Percentiles rank a stretch among this genome's conserved stretches.
Evolutionary conservation across 2,797 vertebrate species (phyloP).

Genomic region (Triplophysa yarkandensis): DNA sequence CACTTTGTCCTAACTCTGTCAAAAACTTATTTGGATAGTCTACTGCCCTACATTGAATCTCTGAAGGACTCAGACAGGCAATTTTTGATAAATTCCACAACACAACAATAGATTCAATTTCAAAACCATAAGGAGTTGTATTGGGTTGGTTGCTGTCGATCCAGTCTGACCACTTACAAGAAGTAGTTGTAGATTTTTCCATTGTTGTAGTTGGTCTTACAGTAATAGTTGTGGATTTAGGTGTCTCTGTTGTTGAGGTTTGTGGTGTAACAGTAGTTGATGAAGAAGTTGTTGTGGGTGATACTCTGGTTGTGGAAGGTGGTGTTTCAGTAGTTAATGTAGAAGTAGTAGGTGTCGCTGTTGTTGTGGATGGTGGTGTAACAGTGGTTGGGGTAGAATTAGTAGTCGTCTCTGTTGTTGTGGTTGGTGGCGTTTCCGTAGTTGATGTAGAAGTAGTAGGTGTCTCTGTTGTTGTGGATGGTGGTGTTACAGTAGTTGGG

Average conservation of each 20-base stretch:
- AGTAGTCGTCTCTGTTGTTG: conserved; percentile 13
- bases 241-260: neutral
- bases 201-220: neutral
- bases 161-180: too few relatives aligned
- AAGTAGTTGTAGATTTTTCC: neutral
- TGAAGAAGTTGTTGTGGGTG: accelerated
- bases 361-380: accelerated
- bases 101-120: too few relatives aligned
- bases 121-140: too few relatives aligned
- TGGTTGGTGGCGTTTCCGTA: neutral
- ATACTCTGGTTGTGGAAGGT: neutral
- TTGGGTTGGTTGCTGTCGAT: too few relatives aligned
- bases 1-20: too few relatives aligned
- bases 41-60: too few relatives aligned
- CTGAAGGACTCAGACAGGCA: too few relatives aligned
- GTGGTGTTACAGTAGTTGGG: neutral
- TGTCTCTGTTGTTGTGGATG: conserved; percentile 48
- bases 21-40: too few relatives aligned
- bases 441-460: too few relatives aligned
- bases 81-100: too few relatives aligned
- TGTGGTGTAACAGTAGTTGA: conserved; percentile 51
- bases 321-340: conserved; percentile 51
- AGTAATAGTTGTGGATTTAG: neutral
- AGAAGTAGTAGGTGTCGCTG: accelerated
- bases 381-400: accelerated